Base-by-base conservation (phyloP, 2,888 invertebrate species). In the Scaptomyza flava region DNA sequence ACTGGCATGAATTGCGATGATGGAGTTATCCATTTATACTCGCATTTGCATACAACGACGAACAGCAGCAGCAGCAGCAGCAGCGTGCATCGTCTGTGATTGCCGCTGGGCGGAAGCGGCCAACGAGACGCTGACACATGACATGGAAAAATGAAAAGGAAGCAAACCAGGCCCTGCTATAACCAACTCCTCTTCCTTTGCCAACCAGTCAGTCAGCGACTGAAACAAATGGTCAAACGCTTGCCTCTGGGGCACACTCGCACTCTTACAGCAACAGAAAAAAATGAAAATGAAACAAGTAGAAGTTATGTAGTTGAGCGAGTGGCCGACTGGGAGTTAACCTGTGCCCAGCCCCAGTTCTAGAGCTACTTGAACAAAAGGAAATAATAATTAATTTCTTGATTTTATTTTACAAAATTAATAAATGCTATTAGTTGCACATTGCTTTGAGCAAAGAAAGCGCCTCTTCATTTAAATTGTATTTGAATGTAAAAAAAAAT, bases 1-100 rank as follows among this genome's bases (percentile, higher is more conserved):
- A 45, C n/a, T 45, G 23, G 45, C 81, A 88, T 83, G 84, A 84
- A 88, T 83, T 85, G 79, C 75, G 81, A 84, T 87, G 89, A 89
- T 87, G 87, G 87, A 89, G 89, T 86, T 89, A 88, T 87, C 89
- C 89, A 87, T 86, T 87, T 89, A 85, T 85, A 77, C 82, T 79
- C 67, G 69, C 87, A 87, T 87, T 87, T 87, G 84, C 89, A 89
- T 87, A 81, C 54, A 81, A 50, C 75, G 72, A 23, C 48, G 33
- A 74, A 60, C 65, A 61, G 36, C 14, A 38, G 36, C 14, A 14
- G 17, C 17, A 41, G 9, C 41, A 38, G 41, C 41, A 14, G 41
- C 41, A 41, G 62, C 62, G 66, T 78, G 68, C 87, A 59, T 72
- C 76, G 80, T 72, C 88, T 80, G 77, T 87, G 81, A 82, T 82